Evolutionary conservation across 2,797 vertebrate species (phyloP).

Genomic region (Chiloscyllium punctatum): DNA sequence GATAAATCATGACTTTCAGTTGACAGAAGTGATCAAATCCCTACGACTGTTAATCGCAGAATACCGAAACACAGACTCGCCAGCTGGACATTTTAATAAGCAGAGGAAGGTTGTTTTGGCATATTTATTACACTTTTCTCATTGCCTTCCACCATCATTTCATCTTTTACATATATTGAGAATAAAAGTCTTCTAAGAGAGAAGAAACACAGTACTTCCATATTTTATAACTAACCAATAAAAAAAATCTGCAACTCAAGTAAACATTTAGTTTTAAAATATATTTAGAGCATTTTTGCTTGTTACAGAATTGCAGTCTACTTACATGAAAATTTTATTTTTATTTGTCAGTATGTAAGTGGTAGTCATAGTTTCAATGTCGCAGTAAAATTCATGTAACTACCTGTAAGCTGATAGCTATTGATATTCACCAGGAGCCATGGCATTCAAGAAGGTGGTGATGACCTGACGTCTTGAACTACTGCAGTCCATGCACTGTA

Average conservation of each 20-base stretch:
- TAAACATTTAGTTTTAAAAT: background rate
- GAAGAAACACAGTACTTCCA: background rate
- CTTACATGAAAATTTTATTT: background rate
- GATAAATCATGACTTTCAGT: background rate
- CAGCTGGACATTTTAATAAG: background rate
- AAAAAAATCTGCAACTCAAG: background rate
- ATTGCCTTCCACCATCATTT: background rate
- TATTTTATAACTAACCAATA: background rate
- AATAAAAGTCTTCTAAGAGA: background rate
- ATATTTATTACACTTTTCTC: background rate
- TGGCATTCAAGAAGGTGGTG: no score
- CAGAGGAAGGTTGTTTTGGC: background rate
- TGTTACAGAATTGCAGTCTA: background rate
- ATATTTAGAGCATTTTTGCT: background rate
- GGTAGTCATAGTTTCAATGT: background rate
- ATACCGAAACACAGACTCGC: background rate
- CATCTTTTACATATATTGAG: background rate
- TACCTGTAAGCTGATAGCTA: background rate
- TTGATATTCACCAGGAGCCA: background rate
- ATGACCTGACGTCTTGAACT: no score
- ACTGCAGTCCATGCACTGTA: no score
- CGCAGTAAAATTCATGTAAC: background rate
- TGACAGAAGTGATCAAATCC: background rate
- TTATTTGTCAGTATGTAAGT: background rate
- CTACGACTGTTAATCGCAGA: background rate